A percentile compares a stretch with the other conserved stretches of the same genome.
These are phyloP conservation scores for Ceratothoa steindachneri DNA, from an alignment of 2,888 invertebrate species.

Conservation along the genomic window DNA sequence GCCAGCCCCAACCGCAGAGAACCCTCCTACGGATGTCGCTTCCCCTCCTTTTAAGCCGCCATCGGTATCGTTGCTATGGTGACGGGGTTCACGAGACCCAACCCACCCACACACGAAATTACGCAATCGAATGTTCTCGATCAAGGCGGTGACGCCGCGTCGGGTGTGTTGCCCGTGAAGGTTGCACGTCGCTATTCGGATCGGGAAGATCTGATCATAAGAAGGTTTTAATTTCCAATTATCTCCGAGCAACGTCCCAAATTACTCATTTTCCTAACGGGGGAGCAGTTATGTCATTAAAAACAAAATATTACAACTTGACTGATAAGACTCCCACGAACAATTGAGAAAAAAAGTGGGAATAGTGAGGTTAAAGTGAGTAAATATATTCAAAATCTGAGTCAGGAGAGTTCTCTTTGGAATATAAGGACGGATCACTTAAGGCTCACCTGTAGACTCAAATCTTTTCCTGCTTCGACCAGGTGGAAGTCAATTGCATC, in stretches of 20 bases:
- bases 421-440: too few species aligned
- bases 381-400: too few species aligned
- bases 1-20: conserved; percentile 24
- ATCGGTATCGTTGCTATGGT: not conserved
- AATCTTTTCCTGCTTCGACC: conserved; percentile 79
- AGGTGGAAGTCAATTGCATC: conserved; percentile 86
- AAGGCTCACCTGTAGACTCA: conserved; percentile 73
- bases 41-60: conserved; percentile 5
- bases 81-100: conserved; percentile 47
- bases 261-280: too few species aligned
- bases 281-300: too few species aligned
- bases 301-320: too few species aligned
- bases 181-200: conserved; percentile 85
- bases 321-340: too few species aligned
- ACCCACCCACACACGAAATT: conserved; percentile 57
- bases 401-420: too few species aligned
- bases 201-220: conserved; percentile 73
- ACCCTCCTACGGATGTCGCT: conserved; percentile 32
- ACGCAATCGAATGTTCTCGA: conserved; percentile 68
- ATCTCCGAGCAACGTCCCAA: too few species aligned
- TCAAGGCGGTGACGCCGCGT: conserved; percentile 78
- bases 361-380: too few species aligned
- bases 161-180: conserved; percentile 89
- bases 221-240: too few species aligned
- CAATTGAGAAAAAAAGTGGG: too few species aligned